Evolutionary conservation across 2,113 vertebrate genomes (phyloP), one percentile per base, ranked within the genome.

Genomic region (Nannobrachium achirus): DNA sequence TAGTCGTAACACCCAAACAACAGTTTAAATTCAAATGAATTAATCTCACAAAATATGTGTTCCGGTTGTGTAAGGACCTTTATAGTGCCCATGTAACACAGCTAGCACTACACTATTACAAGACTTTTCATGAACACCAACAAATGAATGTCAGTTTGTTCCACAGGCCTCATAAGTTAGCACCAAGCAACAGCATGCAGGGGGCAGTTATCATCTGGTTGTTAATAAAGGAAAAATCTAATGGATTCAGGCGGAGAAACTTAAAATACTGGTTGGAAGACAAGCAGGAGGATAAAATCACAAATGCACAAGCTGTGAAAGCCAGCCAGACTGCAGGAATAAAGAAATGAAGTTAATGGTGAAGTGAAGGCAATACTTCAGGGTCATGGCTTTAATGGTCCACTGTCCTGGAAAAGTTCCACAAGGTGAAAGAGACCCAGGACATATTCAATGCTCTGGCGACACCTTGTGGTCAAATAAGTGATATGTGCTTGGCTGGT

Each of bases 141-240:
- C 3, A 33, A 1, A 33, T 33, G 25, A 33, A 33, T 33, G 6
- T 3, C 25, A 56, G 51, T 55, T n/a, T 73, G 79, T 80, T 78
- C 73, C 73, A 75, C 57, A 64, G 49, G 51, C 55, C 15, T 72
- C 46, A 55, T 55, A 70, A 6, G 15, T 60, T 53, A 65, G 73
- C 71, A 16, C 58, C 78, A 86, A 83, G 82, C 82, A 67, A 66
- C 49, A 77, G 18, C 83, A 87, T 81, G 81, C 84, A 63, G 50
- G 66, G 61, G 45, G 20, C 20, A 49, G 65, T 19, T 9, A 60
- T 45, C 48, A 63, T 56, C 44, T 46, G 9, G 50, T 50, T 63
- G 63, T 39, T 56, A 51, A 68, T 45, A 49, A 75, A 74, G 46
- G 2, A 46, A 2, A 46, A 6, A 14, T 46, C 44, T 46, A 48